A percentile compares a stretch with the other conserved stretches of the same genome.
These are phyloP conservation scores for Plecotus auritus DNA, from an alignment of 2,113 vertebrate species.

Conservation along the genomic window DNA sequence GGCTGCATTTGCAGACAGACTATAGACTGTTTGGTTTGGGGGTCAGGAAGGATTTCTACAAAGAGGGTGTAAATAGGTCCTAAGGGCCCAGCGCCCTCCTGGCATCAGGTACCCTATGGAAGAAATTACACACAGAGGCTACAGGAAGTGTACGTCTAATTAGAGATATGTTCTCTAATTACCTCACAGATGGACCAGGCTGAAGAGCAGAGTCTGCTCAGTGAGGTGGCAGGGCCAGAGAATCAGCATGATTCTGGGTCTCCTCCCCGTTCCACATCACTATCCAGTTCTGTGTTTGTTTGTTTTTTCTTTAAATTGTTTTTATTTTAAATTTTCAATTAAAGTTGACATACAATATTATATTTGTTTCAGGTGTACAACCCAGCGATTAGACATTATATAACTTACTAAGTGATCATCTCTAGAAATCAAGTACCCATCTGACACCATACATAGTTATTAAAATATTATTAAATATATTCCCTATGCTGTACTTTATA, in stretches of 20 bases:
- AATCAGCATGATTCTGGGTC: fast-evolving
- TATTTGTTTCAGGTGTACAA: not conserved
- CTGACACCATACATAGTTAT: not conserved
- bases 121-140: not conserved
- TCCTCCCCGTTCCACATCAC: not conserved
- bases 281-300: not conserved
- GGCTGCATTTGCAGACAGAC: not conserved
- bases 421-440: not conserved
- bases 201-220: fast-evolving
- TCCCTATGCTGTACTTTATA: not conserved
- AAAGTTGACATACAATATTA: not conserved
- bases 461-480: not conserved
- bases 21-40: not conserved
- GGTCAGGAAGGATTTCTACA: not conserved
- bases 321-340: not conserved
- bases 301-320: not conserved
- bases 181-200: not conserved
- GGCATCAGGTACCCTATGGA: not conserved
- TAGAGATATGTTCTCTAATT: not conserved
- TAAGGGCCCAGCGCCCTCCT: not conserved
- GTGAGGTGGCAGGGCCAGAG: fast-evolving
- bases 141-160: fast-evolving
- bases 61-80: not conserved
- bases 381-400: not conserved
- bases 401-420: not conserved